phyloP scores from a whole-genome alignment of 2,888 invertebrate species.

The Melanargia galathea region DNA sequence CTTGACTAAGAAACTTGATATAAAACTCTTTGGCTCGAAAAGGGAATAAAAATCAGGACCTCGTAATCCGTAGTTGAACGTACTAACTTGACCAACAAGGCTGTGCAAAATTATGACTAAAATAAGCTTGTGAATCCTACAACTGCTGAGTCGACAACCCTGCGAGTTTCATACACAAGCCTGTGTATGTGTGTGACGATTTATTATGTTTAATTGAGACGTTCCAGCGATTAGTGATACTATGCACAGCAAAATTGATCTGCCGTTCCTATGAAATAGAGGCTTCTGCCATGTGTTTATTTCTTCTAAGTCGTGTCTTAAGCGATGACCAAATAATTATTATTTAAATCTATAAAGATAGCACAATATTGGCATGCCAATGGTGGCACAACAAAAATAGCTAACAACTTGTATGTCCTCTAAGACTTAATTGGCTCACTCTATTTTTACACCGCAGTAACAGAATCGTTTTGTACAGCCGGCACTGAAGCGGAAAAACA shows the following conservation, averaged over 20 bases:
- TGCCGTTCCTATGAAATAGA: not conserved
- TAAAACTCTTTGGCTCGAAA: too few relatives aligned
- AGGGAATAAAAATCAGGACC: too few relatives aligned
- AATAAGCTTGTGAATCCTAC: not conserved
- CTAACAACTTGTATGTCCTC: conserved; percentile 48
- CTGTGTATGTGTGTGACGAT: conserved; percentile 28
- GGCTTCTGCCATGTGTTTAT: not conserved
- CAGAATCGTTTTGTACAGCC: conserved; percentile 46
- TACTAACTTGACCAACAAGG: too few relatives aligned
- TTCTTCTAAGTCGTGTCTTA: not conserved
- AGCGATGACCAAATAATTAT: not conserved
- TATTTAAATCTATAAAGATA: too few relatives aligned
- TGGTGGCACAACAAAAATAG: conserved; percentile 31
- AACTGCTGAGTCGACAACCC: conserved; percentile 2
- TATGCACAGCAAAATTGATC: conserved; percentile 14
- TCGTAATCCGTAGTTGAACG: too few relatives aligned
- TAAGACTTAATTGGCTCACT: conserved; percentile 52
- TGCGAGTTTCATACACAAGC: conserved; percentile 22
- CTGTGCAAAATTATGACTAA: too few relatives aligned
- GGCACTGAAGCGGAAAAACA: conserved; percentile 56
- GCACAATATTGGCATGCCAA: too few relatives aligned
- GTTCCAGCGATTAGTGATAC: conserved; percentile 34
- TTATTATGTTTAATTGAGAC: conserved; percentile 37
- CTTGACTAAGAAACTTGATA: too few relatives aligned
- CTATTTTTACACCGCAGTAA: conserved; percentile 53